Conservation (phyloP, 2,113 vertebrate species). For the Notarius lentiginosus region DNA sequence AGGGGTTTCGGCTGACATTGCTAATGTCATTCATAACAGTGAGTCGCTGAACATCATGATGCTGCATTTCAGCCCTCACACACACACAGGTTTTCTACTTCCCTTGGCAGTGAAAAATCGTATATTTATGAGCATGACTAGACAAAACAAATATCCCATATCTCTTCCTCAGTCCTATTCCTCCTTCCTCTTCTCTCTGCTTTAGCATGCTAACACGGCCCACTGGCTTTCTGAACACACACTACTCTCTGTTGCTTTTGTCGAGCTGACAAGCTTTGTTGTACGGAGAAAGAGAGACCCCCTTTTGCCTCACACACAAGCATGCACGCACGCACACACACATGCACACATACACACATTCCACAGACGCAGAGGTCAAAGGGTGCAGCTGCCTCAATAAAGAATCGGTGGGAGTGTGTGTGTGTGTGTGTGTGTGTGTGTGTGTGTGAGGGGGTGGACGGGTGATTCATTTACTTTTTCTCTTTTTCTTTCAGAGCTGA, state of each 20-base stretch:
- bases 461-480: slow-evolving; percentile 68
- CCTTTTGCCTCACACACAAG: slow-evolving; percentile 39
- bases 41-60: slow-evolving; percentile 11
- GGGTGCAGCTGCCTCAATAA: slow-evolving; percentile 78
- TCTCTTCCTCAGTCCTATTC: slow-evolving; percentile 35
- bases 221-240: slow-evolving; percentile 74
- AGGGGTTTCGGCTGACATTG: slow-evolving; percentile 54
- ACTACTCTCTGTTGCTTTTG: slow-evolving; percentile 75
- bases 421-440: neutral
- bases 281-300: slow-evolving; percentile 66
- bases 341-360: slow-evolving; percentile 65
- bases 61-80: neutral
- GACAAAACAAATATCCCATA: slow-evolving; percentile 71
- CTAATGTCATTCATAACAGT: slow-evolving; percentile 70
- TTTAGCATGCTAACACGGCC: slow-evolving; percentile 72
- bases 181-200: slow-evolving; percentile 41
- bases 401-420: slow-evolving; percentile 56
- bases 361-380: slow-evolving; percentile 76
- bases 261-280: slow-evolving; percentile 77
- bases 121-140: slow-evolving; percentile 64
- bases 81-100: slow-evolving; percentile 62
- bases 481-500: slow-evolving; percentile 54
- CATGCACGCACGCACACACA: slow-evolving; percentile 45
- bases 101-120: slow-evolving; percentile 68
- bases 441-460: slow-evolving; percentile 47